Conservation (phyloP, 2,113 vertebrate genomes). For the Apus apus region DNA sequence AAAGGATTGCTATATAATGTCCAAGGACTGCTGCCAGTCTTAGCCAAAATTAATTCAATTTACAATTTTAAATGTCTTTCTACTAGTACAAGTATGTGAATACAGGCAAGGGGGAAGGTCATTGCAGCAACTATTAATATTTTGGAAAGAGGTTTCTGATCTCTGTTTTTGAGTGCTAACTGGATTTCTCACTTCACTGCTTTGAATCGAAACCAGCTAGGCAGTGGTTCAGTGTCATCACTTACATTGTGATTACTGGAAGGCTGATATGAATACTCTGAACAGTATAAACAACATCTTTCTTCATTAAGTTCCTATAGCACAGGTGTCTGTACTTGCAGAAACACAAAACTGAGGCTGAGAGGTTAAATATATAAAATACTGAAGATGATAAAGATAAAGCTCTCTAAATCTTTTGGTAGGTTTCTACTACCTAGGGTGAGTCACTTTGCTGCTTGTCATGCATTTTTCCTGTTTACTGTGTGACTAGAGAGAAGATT, state of each 20-base stretch:
- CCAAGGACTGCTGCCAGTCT: background rate
- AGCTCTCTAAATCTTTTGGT: background rate
- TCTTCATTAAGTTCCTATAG: background rate
- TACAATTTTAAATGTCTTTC: background rate
- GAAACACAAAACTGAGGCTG: background rate
- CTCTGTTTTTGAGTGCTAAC: background rate
- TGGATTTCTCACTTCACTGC: background rate
- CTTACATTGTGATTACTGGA: background rate
- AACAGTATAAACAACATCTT: background rate
- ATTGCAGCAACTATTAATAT: background rate
- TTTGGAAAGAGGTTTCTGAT: background rate
- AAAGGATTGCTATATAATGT: background rate
- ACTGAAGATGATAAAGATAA: background rate
- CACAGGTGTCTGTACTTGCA: background rate
- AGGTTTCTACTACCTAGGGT: background rate
- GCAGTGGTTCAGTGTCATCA: background rate
- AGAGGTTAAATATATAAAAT: background rate
- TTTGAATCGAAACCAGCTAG: background rate
- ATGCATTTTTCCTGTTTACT: background rate
- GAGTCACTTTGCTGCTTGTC: background rate
- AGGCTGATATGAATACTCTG: background rate
- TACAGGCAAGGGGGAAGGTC: background rate
- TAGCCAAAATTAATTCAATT: slow-evolving; percentile 20
- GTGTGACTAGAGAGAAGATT: background rate
- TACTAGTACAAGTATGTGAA: background rate